Base-by-base conservation (phyloP, 2,113 vertebrate genomes). In the Lophius piscatorius region DNA sequence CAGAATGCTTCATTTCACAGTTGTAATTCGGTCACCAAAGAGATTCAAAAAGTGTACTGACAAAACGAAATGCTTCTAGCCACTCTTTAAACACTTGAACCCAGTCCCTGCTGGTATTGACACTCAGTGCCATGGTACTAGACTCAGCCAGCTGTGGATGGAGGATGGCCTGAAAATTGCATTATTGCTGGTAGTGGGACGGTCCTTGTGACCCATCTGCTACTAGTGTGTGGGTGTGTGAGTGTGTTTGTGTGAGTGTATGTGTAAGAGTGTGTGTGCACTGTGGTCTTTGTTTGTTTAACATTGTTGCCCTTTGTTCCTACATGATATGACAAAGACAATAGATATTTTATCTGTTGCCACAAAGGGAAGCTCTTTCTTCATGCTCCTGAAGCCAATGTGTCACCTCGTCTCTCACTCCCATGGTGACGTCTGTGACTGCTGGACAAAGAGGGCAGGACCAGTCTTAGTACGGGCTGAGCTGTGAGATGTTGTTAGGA, bases 261-360 rank as follows among this genome's bases (percentile, higher is more conserved):
- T 66, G 24, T 41, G 13, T 49, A 29, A 57, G 28, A 45, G 65
- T 65, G 47, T 58, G 39, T 72, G 33, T 66, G 55, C 29, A 22
- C 67, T 68, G 68, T 75, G 62, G 70, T 62, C 88, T 87, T 87
- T 90, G 86, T 89, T 87, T 78, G 70, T 76, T 81, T 87, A 66
- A 88, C 84, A 89, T 91, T 80, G 72, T 64, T 74, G 63, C 68
- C 74, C 87, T 86, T 91, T 91, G 89, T 91, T 81, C 74, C 29
- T 35, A 69, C 45, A 36, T 12, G 23, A 57, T 70, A 5, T 38
- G 17, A 45, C 55, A 70, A 62, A 71, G 36, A 91, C 89, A 91
- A 91, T 76, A 56, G 82, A 77, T 72, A 85, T 87, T 91, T 83
- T 91, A 71, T 85, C 41, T 49, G 35, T 18, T 14, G 39, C 64